phyloP scores from a whole-genome alignment of 2,113 vertebrate species.

The Pomatostomus ruficeps region DNA sequence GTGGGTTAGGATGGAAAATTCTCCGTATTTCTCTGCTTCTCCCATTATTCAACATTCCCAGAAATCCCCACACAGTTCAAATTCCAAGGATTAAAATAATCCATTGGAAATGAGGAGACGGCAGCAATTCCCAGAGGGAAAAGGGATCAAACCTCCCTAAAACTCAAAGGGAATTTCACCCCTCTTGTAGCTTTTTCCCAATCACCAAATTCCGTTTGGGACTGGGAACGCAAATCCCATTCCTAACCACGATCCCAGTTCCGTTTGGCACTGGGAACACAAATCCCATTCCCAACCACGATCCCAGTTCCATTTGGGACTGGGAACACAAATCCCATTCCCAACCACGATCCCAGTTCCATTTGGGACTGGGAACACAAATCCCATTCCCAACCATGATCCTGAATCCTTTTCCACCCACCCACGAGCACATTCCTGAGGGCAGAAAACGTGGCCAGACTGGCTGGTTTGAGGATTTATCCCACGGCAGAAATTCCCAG shows the following conservation, averaged over 20 bases:
- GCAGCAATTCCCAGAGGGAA: background rate
- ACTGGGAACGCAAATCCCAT: background rate
- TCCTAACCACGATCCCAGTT: rapidly evolving
- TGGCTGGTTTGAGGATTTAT: background rate
- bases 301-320: background rate
- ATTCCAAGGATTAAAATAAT: rapidly evolving
- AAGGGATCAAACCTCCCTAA: background rate
- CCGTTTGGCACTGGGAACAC: background rate
- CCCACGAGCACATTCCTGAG: no score
- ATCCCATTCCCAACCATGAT: rapidly evolving
- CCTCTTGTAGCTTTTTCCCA: background rate
- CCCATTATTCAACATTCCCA: background rate
- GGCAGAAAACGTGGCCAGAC: rapidly evolving
- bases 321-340: background rate
- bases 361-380: background rate
- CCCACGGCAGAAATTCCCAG: background rate
- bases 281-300: background rate
- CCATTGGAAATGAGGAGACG: background rate
- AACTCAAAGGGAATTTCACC: background rate
- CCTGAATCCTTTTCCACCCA: background rate
- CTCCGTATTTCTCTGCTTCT: background rate
- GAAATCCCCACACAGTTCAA: rapidly evolving
- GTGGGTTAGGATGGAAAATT: background rate
- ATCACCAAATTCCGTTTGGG: background rate
- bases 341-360: rapidly evolving